Conservation (phyloP, 2,797 vertebrate species). For the Pitangus sulphuratus region DNA sequence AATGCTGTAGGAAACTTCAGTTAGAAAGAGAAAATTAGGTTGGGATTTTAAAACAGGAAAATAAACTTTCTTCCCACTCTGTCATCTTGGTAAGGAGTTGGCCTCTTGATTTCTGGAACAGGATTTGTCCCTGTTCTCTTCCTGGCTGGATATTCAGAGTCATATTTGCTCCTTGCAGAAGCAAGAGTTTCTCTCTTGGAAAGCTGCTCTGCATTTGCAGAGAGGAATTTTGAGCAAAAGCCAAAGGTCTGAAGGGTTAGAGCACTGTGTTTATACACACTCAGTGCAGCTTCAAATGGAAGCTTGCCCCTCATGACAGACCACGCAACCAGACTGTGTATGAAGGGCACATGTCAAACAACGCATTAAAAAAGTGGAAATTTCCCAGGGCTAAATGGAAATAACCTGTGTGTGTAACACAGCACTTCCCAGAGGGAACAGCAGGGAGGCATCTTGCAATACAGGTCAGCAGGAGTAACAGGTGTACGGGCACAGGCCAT, state of each 20-base stretch:
- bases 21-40: background rate
- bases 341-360: background rate
- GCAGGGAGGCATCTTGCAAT: background rate
- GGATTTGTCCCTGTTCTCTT: background rate
- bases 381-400: background rate
- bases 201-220: constrained; percentile 1
- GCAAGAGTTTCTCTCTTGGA: background rate
- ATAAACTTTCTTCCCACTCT: background rate
- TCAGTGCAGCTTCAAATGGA: background rate
- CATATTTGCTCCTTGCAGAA: background rate
- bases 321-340: background rate
- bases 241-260: background rate
- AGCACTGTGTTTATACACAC: background rate
- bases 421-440: background rate
- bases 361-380: background rate
- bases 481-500: background rate
- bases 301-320: background rate
- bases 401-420: background rate
- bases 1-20: constrained; percentile 95
- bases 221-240: constrained; percentile 34
- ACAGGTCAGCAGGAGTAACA: background rate
- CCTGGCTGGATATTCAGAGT: background rate
- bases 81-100: background rate
- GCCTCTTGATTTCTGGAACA: background rate
- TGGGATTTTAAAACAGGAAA: background rate